Conservation (phyloP, 37 sponge, comb jelly and placozoan species). For the Ephydatia muelleri region DNA sequence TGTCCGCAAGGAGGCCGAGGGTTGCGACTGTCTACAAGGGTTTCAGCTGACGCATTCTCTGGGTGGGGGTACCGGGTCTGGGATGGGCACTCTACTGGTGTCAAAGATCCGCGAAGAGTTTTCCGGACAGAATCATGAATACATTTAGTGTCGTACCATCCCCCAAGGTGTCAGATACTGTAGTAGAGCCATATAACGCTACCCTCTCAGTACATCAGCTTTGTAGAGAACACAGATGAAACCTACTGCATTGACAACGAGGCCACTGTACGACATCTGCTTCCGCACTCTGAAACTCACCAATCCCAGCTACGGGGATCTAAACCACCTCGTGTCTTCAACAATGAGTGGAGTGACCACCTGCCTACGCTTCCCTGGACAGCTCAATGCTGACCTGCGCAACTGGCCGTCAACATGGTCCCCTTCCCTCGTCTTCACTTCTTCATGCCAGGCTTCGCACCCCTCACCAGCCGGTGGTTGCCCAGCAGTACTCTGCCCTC, state of each 20-base stretch:
- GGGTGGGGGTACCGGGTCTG: constrained; percentile 94
- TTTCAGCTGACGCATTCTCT: constrained; percentile 98
- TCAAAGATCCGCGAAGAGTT: constrained; percentile 95
- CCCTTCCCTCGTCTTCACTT: constrained; percentile 97
- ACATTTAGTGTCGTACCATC: constrained; percentile 89
- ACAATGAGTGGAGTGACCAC: constrained; percentile 88
- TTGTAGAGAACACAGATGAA: constrained; percentile 94
- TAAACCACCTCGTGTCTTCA: constrained; percentile 86
- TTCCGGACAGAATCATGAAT: constrained; percentile 86
- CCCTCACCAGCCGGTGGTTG: constrained; percentile 92
- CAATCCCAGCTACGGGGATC: constrained; percentile 90
- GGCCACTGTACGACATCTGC: constrained; percentile 93
- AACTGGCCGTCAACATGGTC: constrained; percentile 89
- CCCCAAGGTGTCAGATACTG: constrained; percentile 83
- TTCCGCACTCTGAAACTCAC: constrained; percentile 93
- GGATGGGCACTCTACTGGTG: constrained; percentile 93
- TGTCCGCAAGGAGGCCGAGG: constrained; percentile 94
- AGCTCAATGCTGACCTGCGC: constrained; percentile 90
- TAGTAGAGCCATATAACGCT: constrained; percentile 77
- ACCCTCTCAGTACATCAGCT: constrained; percentile 91
- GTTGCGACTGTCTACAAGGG: constrained; percentile 97
- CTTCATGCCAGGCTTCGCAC: constrained; percentile 97
- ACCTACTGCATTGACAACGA: constrained; percentile 93
- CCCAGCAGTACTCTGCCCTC: constrained; percentile 93
- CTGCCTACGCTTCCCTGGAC: constrained; percentile 84